A percentile compares a stretch with the other conserved stretches of the same genome.
phyloP scores from a whole-genome alignment of 2,113 vertebrate species.

The Rhabdornis inornatus region DNA sequence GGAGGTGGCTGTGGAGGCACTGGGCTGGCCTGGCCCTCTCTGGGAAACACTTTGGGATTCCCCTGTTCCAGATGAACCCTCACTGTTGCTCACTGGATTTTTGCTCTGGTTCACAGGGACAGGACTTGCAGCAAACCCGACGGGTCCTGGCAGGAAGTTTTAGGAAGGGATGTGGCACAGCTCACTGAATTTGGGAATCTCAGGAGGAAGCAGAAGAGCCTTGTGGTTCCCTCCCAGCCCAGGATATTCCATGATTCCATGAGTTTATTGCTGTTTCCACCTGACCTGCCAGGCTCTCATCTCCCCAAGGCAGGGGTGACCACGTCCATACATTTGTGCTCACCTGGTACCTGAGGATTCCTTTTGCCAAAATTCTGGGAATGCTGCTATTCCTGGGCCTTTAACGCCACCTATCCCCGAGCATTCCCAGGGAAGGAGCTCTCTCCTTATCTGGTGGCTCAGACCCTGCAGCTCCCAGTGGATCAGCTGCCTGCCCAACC shows the following conservation, averaged over 20 bases:
- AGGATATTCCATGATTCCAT: neutral
- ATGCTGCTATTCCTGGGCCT: neutral
- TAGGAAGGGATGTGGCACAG: neutral
- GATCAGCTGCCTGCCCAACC: conserved; percentile 35
- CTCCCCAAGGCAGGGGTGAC: neutral
- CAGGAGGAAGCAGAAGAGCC: neutral
- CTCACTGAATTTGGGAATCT: rapidly evolving
- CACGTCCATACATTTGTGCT: neutral
- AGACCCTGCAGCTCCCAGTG: neutral
- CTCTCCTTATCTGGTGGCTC: neutral
- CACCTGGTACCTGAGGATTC: no score
- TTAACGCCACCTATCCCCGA: neutral
- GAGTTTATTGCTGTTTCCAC: neutral
- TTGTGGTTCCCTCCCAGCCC: neutral
- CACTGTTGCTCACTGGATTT: rapidly evolving
- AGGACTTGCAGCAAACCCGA: rapidly evolving
- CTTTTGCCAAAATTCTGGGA: neutral
- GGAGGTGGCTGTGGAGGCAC: neutral
- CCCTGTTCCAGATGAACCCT: rapidly evolving
- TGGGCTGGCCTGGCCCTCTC: neutral
- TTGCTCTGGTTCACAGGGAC: neutral
- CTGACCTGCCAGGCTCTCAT: neutral
- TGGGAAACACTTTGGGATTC: neutral
- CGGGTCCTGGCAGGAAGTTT: neutral
- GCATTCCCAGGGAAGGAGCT: neutral